A percentile compares a stretch with the other conserved stretches of the same genome.
These are phyloP conservation scores for Cantharis flavilabris DNA, from an alignment of 2,888 invertebrate species.

Conservation along the genomic window DNA sequence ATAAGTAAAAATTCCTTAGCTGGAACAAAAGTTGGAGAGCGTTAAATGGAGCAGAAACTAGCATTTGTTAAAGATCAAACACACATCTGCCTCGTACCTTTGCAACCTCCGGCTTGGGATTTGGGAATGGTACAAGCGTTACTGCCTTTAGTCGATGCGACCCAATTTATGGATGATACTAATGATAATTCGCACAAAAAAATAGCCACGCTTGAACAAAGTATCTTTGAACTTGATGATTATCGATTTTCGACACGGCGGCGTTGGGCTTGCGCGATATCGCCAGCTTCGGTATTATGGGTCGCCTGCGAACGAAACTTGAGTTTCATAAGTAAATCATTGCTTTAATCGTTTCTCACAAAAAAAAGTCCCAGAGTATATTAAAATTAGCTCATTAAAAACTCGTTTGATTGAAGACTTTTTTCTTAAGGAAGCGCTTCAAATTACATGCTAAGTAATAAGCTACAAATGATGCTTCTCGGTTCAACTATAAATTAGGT, in stretches of 20 bases:
- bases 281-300: not conserved
- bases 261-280: not conserved
- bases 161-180: not conserved
- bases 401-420: not conserved
- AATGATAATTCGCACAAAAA: not conserved
- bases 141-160: not conserved
- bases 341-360: not conserved
- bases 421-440: not conserved
- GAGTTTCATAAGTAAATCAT: not conserved
- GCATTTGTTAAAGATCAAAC: not conserved
- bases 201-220: not conserved
- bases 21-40: not conserved
- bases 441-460: not conserved
- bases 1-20: not conserved
- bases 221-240: constrained; percentile 2
- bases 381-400: not conserved
- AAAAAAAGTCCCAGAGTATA: not conserved
- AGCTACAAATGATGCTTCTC: not conserved
- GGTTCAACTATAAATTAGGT: not conserved
- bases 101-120: not conserved
- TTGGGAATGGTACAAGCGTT: not conserved
- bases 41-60: not conserved
- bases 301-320: not conserved
- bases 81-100: not conserved
- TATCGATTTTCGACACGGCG: not conserved